A percentile compares a stretch with the other conserved stretches of the same genome.
phyloP scores from a whole-genome alignment of 2,888 invertebrate species.

The Brenthis hecate region DNA sequence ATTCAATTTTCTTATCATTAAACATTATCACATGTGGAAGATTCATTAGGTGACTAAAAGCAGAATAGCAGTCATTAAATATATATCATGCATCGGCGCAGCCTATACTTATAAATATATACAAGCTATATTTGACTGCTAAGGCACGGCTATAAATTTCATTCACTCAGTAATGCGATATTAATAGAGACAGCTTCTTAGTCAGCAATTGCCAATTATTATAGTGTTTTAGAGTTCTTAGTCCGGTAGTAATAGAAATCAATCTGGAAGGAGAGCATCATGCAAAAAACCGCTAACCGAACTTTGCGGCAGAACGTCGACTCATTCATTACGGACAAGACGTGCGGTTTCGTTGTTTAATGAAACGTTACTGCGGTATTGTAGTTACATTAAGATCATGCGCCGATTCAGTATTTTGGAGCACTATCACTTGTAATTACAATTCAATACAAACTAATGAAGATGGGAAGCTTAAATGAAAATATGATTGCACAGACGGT shows the following conservation, averaged over 20 bases:
- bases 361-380: conserved; percentile 63
- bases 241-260: conserved; percentile 69
- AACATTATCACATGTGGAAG: conserved; percentile 31
- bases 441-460: conserved; percentile 38
- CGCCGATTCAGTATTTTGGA: conserved; percentile 36
- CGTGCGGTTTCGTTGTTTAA: conserved; percentile 71
- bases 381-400: conserved; percentile 52
- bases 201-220: conserved; percentile 59
- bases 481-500: conserved; percentile 28
- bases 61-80: conserved; percentile 30
- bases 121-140: conserved; percentile 21
- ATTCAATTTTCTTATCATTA: conserved; percentile 32
- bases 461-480: conserved; percentile 36
- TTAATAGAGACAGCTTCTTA: conserved; percentile 43
- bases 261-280: conserved; percentile 68
- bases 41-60: conserved; percentile 34
- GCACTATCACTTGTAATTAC: conserved; percentile 40
- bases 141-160: conserved; percentile 33
- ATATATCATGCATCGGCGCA: conserved; percentile 31
- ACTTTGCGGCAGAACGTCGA: conserved; percentile 62
- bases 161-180: conserved; percentile 34
- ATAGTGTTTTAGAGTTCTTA: conserved; percentile 63
- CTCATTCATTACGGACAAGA: conserved; percentile 66
- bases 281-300: conserved; percentile 74
- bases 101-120: conserved; percentile 31